phyloP scores from a whole-genome alignment of 2,888 invertebrate species.

The Morinoia aosen region DNA sequence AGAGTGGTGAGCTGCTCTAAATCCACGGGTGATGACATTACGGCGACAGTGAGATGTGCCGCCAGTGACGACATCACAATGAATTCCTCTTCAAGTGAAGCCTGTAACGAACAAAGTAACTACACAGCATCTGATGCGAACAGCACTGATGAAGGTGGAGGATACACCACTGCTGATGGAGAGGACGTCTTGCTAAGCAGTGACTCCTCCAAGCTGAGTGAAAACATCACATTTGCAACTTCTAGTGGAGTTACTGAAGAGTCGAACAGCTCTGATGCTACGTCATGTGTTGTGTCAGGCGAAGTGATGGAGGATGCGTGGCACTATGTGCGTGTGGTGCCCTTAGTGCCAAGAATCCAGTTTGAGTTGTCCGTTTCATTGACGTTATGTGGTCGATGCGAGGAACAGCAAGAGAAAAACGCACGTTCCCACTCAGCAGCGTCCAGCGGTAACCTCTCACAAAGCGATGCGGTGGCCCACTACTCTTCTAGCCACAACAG shows the following conservation, averaged over 20 bases:
- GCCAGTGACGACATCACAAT: background rate
- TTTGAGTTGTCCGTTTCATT: constrained; percentile 20
- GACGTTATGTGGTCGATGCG: constrained; percentile 2
- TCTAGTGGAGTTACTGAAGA: background rate
- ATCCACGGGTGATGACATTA: background rate
- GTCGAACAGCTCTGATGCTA: background rate
- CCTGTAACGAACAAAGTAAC: background rate
- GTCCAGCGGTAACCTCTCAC: background rate
- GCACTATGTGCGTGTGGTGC: constrained; percentile 44
- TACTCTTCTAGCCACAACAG: background rate
- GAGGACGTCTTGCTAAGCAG: background rate
- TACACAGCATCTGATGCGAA: background rate
- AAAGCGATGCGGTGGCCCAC: background rate
- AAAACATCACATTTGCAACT: background rate
- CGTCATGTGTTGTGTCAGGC: background rate
- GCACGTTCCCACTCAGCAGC: background rate
- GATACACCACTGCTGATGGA: background rate
- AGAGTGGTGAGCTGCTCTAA: constrained; percentile 19
- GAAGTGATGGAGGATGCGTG: constrained; percentile 52
- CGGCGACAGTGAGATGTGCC: background rate
- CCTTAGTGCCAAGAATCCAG: background rate
- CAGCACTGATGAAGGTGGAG: background rate
- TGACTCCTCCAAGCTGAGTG: background rate
- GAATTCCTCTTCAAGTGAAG: background rate
- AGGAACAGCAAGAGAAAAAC: background rate